These are phyloP conservation scores for Mormyrops attenuatus DNA, from an alignment of 2,797 vertebrate species.

Conservation along the genomic window DNA sequence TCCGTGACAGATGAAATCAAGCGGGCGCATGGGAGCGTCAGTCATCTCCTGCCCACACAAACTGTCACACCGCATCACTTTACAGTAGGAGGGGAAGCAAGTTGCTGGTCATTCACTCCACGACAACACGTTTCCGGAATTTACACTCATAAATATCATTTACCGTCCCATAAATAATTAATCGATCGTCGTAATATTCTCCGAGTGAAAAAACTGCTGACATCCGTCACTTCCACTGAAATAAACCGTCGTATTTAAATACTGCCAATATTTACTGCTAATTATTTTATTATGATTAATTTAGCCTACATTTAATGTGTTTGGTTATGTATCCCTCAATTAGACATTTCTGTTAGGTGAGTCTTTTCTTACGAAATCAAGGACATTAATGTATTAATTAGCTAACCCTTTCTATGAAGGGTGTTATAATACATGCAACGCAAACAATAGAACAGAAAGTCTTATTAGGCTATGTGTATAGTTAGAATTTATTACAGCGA, in stretches of 20 bases:
- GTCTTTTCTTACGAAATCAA: neutral
- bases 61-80: neutral
- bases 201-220: neutral
- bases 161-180: neutral
- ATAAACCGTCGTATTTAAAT: neutral
- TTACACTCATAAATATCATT: neutral
- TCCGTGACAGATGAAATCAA: slow-evolving; percentile 10
- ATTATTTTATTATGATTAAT: neutral
- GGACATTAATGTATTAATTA: neutral
- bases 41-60: neutral
- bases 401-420: neutral
- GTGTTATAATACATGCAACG: neutral
- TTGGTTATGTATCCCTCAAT: neutral
- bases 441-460: neutral
- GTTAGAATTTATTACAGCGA: neutral
- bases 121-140: neutral
- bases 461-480: neutral
- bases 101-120: neutral
- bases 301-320: neutral
- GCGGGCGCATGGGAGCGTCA: neutral
- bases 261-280: neutral
- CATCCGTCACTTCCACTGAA: neutral
- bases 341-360: neutral
- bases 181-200: neutral
- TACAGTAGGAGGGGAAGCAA: neutral